phyloP scores from a whole-genome alignment of 2,888 invertebrate genomes.

The Xanthostigma xanthostigma region DNA sequence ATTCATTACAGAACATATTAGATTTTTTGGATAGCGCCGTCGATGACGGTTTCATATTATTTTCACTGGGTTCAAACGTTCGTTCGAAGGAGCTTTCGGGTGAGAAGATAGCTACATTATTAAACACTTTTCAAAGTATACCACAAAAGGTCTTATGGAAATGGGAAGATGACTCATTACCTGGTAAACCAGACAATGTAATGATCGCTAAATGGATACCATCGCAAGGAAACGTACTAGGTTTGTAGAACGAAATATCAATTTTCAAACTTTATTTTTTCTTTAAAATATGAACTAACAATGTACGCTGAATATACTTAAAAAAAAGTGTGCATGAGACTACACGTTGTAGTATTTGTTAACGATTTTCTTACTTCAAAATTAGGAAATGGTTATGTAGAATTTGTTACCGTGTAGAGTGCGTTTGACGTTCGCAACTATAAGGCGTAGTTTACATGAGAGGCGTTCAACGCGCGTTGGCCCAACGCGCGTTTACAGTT shows the following conservation, averaged over 20 bases:
- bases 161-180: slow-evolving; percentile 18
- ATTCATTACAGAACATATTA: slow-evolving; percentile 14
- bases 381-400: too few species aligned
- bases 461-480: too few species aligned
- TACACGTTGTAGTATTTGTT: too few species aligned
- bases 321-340: too few species aligned
- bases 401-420: too few species aligned
- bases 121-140: slow-evolving; percentile 21
- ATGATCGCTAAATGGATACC: slow-evolving; percentile 23
- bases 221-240: slow-evolving; percentile 23
- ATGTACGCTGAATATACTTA: not conserved
- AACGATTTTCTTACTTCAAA: too few species aligned
- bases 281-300: not conserved
- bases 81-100: slow-evolving; percentile 15
- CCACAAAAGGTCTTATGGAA: slow-evolving; percentile 24
- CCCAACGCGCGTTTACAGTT: too few species aligned
- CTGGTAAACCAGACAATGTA: slow-evolving; percentile 22
- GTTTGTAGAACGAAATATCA: slow-evolving; percentile 9
- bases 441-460: too few species aligned
- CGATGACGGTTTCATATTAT: slow-evolving; percentile 21
- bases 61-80: slow-evolving; percentile 24
- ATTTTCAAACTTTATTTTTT: not conserved
- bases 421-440: too few species aligned
- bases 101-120: slow-evolving; percentile 14
- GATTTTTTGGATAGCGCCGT: slow-evolving; percentile 18